Percentiles rank a stretch among this genome's conserved stretches.
These are phyloP conservation scores for Corapipo altera DNA, from an alignment of 2,113 vertebrate species.

Conservation along the genomic window DNA sequence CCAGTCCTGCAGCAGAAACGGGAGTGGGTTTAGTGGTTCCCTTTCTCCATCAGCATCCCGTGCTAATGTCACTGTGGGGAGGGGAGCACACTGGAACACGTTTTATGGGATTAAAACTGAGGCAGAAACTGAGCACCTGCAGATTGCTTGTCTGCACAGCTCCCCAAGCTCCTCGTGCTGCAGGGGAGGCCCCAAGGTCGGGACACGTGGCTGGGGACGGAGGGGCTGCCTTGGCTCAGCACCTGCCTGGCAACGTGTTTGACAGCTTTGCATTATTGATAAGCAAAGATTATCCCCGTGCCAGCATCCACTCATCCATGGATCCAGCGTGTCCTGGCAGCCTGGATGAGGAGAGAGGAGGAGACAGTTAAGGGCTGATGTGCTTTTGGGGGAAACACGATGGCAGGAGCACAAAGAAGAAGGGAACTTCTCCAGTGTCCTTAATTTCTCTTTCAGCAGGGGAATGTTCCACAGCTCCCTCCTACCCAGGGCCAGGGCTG, in stretches of 20 bases:
- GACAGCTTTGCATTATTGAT: background rate
- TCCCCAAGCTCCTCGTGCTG: background rate
- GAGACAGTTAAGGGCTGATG: slow-evolving; percentile 47
- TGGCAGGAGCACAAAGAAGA: slow-evolving; percentile 60
- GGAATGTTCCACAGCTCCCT: background rate
- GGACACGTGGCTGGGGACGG: fast-evolving
- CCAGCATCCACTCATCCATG: background rate
- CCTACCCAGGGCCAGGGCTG: background rate
- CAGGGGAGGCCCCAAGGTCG: background rate
- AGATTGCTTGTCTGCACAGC: background rate
- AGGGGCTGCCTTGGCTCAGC: background rate
- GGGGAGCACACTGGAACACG: background rate
- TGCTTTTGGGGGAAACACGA: slow-evolving; percentile 28
- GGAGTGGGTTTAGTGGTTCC: background rate
- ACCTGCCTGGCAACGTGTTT: background rate
- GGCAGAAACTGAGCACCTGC: background rate
- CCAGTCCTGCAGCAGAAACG: background rate
- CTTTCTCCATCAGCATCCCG: background rate
- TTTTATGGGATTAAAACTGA: background rate
- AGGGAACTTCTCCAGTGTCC: background rate
- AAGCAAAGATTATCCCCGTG: background rate
- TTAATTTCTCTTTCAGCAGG: background rate
- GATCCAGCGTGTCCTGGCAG: background rate
- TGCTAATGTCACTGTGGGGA: background rate
- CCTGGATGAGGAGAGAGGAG: slow-evolving; percentile 29